Percentiles rank a stretch among this genome's conserved stretches.
phyloP scores from a whole-genome alignment of 2,797 vertebrate species.

The Adelosebastes latens region DNA sequence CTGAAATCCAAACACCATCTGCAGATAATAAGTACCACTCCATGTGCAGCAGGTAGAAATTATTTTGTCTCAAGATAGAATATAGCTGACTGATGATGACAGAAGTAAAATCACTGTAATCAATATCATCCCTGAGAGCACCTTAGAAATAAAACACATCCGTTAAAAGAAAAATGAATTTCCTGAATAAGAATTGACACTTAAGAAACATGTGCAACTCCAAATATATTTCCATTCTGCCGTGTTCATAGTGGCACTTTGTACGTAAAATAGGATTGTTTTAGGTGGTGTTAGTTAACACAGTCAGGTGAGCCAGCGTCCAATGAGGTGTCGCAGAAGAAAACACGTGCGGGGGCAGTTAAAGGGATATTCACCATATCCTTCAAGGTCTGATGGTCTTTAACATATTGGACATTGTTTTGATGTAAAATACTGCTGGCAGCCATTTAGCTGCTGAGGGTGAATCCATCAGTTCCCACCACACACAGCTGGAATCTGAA shows the following conservation, averaged over 20 bases:
- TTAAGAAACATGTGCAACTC: background rate
- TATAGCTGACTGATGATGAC: constrained; percentile 5
- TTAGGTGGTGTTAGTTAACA: background rate
- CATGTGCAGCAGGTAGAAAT: constrained; percentile 10
- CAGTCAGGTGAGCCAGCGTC: background rate
- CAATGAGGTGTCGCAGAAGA: background rate
- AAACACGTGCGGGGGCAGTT: constrained; percentile 7
- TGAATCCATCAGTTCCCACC: background rate
- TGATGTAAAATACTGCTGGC: constrained; percentile 13
- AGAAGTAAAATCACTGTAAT: constrained; percentile 21
- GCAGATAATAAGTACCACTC: constrained; percentile 6
- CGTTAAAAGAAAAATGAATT: background rate
- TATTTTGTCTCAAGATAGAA: constrained; percentile 25
- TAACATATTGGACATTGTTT: constrained; percentile 1
- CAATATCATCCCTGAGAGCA: constrained; percentile 65
- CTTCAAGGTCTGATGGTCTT: background rate
- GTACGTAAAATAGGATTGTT: constrained; percentile 13
- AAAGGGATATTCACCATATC: constrained; percentile 1
- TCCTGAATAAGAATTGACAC: constrained; percentile 11
- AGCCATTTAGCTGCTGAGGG: background rate
- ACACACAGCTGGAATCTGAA: background rate
- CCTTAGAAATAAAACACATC: constrained; percentile 20
- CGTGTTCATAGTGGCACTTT: constrained; percentile 35
- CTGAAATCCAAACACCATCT: constrained; percentile 12
- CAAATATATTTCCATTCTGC: background rate